Conservation (phyloP, 2,113 vertebrate species). For the Piaya cayana region DNA sequence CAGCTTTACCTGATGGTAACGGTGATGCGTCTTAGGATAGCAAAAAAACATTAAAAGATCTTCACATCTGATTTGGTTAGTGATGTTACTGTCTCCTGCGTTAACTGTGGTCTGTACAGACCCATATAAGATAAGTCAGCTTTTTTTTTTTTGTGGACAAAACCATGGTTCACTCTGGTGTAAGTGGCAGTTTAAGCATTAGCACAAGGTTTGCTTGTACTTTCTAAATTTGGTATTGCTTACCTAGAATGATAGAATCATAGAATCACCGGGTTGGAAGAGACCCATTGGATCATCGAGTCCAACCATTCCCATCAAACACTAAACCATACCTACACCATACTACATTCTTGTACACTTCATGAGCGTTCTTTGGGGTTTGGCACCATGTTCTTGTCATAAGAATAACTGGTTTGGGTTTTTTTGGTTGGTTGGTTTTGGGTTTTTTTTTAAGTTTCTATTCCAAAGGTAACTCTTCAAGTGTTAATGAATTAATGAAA, state of each 20-base stretch:
- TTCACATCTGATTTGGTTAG: accelerated
- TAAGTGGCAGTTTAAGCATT: neutral
- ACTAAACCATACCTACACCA: too few relatives aligned
- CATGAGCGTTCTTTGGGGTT: too few relatives aligned
- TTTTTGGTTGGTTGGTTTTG: too few relatives aligned
- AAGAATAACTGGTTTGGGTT: neutral
- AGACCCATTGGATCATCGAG: too few relatives aligned
- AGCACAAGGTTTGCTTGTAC: too few relatives aligned
- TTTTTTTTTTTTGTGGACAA: neutral
- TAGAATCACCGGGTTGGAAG: too few relatives aligned
- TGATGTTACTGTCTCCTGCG: accelerated
- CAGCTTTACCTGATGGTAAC: accelerated
- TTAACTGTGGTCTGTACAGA: neutral
- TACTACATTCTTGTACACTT: accelerated
- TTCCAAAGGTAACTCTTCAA: neutral
- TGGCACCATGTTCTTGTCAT: neutral
- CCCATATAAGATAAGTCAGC: accelerated
- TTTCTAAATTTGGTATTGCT: accelerated
- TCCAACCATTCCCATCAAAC: too few relatives aligned
- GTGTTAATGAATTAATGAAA: neutral
- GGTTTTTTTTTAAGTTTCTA: neutral
- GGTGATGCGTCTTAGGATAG: accelerated
- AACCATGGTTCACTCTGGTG: neutral
- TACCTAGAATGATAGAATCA: too few relatives aligned
- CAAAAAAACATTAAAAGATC: accelerated